Evolutionary conservation across 2,113 vertebrate species (phyloP).

Genomic region (Gallinago jamesoni): DNA sequence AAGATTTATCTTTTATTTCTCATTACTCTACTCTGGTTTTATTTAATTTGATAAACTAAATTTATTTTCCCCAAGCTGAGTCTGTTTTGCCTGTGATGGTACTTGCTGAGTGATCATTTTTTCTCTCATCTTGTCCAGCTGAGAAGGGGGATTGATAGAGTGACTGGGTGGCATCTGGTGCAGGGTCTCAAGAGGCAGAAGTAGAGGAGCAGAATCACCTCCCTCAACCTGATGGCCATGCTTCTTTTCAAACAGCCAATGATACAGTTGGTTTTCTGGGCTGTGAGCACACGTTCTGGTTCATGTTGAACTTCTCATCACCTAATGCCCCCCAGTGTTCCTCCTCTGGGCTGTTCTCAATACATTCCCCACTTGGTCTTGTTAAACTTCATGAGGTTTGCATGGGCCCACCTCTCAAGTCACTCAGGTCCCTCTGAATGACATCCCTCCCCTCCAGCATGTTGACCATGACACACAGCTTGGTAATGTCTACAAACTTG

Average conservation of each 20-base stretch:
- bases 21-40: neutral
- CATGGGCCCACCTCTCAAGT: neutral
- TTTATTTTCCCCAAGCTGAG: neutral
- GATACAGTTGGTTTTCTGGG: no score
- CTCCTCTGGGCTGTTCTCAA: no score
- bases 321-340: no score
- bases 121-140: neutral
- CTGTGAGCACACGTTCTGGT: no score
- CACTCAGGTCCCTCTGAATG: neutral
- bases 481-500: neutral
- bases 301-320: no score
- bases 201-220: no score
- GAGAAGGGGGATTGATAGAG: neutral
- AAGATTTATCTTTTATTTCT: neutral
- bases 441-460: neutral
- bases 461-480: neutral
- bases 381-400: neutral
- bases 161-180: neutral
- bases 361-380: no score
- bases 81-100: neutral
- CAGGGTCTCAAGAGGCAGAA: no score
- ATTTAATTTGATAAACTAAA: neutral
- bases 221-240: no score
- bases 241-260: no score
- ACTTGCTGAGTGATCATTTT: neutral